Conservation (phyloP, 1,140 invertebrate genomes). For the Caenorhabditis elegans region DNA sequence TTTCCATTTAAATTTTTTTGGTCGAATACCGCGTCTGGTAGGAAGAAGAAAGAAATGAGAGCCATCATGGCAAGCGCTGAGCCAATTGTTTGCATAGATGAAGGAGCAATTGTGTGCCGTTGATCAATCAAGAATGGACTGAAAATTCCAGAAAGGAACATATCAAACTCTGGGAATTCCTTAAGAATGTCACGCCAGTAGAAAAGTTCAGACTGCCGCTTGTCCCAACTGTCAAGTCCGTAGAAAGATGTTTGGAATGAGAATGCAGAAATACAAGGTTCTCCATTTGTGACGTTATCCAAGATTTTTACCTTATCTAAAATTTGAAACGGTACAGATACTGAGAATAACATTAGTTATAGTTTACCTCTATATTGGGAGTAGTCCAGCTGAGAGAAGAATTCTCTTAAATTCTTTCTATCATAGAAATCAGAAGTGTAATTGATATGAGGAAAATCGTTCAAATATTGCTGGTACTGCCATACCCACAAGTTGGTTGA, state of each 20-base stretch:
- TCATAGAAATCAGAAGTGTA: slow-evolving; percentile 63
- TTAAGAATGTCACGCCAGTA: slow-evolving; percentile 61
- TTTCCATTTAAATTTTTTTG: too few species aligned
- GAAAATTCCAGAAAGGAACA: slow-evolving; percentile 64
- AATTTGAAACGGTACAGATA: slow-evolving; percentile 41
- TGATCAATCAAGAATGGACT: slow-evolving; percentile 65
- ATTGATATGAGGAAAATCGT: slow-evolving; percentile 64
- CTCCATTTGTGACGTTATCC: slow-evolving; percentile 56
- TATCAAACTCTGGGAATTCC: slow-evolving; percentile 64
- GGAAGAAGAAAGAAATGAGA: slow-evolving; percentile 63
- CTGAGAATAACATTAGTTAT: slow-evolving; percentile 63
- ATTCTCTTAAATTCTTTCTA: slow-evolving; percentile 58
- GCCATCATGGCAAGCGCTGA: slow-evolving; percentile 64
- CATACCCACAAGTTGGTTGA: slow-evolving; percentile 66
- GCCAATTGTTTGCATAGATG: slow-evolving; percentile 66
- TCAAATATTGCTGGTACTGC: slow-evolving; percentile 65
- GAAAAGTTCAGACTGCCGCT: slow-evolving; percentile 64
- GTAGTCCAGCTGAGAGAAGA: slow-evolving; percentile 65
- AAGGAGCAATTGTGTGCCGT: slow-evolving; percentile 62
- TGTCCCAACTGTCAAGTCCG: slow-evolving; percentile 65
- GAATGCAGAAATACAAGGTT: slow-evolving; percentile 64
- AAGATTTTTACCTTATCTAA: slow-evolving; percentile 59
- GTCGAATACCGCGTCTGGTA: slow-evolving; percentile 57
- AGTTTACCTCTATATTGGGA: too few species aligned
- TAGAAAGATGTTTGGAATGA: slow-evolving; percentile 66